Base-by-base conservation (phyloP, 2,797 vertebrate species). In the Botia almorhae region DNA sequence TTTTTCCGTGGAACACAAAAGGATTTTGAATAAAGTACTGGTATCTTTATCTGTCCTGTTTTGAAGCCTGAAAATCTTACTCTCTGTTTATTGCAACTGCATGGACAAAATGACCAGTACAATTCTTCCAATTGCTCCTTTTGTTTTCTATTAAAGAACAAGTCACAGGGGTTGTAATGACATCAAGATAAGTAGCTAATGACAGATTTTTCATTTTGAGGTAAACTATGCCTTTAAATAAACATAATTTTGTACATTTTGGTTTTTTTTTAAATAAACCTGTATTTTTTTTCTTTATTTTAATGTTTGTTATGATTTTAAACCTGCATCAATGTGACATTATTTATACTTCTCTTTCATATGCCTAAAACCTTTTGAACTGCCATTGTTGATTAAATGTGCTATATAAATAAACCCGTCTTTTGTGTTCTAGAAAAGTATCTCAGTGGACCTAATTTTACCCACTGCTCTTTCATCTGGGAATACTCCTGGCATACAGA, bases 361-460 rank as follows among this genome's bases (percentile, higher is more conserved):
- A 7, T 2, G 5, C 13, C 26, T 16, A 61, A 26, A 61, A 26
- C 60, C 23, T 29, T 58, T 26, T 7, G 60, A 61, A 29, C 16
- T 16, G 60, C 60, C 60, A 61, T 61, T 61, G 26, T 29, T 23
- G 16, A 29, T 61, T 23, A 61, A 26, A 13, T 13, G 58, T 61
- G 23, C 58, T 61, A 61, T 26, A 61, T 16, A 61, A 61, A 61
- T 61, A 61, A 29, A 29, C 13, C 14, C 17, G 60, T 13, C 23
- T 61, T 33, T 14, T 33, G 60, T 26, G 23, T 33, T 61, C 60
- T 64, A 64, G 26, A 65, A 65, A 65, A 10, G 33, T 12, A 71
- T 79, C 68, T 79, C 58, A n/a, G 16, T 13, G 68, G 58, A 71
- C 56, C 43, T 64, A 12, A 64, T 78, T 78, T 78, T 69, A 26